Percentiles rank a stretch among this genome's conserved stretches.
These are phyloP conservation scores for Drosophila teissieri DNA, from an alignment of 1,140 invertebrate species.

Conservation along the genomic window DNA sequence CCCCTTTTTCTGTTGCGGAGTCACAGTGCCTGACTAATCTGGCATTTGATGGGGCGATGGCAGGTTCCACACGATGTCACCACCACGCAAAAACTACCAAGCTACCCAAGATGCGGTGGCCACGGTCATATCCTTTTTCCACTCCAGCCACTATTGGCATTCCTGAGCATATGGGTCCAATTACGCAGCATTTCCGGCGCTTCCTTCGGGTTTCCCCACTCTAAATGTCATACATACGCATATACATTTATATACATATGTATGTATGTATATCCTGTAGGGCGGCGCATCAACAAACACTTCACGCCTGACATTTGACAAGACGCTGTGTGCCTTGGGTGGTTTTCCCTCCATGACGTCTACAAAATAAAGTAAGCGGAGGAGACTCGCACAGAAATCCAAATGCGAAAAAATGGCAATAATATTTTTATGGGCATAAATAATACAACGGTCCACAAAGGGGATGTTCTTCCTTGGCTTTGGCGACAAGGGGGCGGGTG, in stretches of 20 bases:
- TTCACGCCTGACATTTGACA: conserved; percentile 83
- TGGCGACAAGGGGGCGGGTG: no score
- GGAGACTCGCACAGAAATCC: conserved; percentile 50
- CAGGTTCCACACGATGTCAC: conserved; percentile 20
- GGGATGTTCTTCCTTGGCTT: conserved; percentile 8
- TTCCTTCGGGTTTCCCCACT: conserved; percentile 10
- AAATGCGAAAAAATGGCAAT: conserved; percentile 83
- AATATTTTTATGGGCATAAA: conserved; percentile 83
- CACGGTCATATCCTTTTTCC: conserved; percentile 30
- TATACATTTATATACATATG: background rate
- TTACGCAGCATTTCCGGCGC: conserved; percentile 77
- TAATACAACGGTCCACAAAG: conserved; percentile 61
- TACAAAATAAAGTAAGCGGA: background rate
- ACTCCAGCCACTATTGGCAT: conserved; percentile 17
- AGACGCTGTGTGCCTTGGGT: conserved; percentile 40
- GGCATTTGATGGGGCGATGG: conserved; percentile 36
- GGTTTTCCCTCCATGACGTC: conserved; percentile 20
- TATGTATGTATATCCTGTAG: background rate
- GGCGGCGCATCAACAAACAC: conserved; percentile 77
- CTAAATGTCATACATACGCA: background rate
- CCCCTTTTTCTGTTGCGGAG: conserved; percentile 12
- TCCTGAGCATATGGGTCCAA: conserved; percentile 77
- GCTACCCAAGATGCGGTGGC: conserved; percentile 30
- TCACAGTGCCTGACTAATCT: conserved; percentile 32
- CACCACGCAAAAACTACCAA: conserved; percentile 42